phyloP scores from a whole-genome alignment of 1,140 invertebrate genomes.

The Aplysia californica region DNA sequence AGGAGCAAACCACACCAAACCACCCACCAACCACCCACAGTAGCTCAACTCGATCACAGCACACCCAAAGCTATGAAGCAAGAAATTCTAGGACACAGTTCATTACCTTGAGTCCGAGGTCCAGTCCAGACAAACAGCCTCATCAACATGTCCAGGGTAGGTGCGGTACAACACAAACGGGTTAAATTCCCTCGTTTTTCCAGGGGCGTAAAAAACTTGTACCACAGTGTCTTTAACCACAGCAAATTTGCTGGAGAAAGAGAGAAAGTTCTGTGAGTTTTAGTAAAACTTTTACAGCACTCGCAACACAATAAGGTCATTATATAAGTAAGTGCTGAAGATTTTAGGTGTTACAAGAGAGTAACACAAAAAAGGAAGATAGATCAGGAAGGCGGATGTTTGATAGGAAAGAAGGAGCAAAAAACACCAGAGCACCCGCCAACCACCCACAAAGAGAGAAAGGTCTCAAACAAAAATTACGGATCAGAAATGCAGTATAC shows the following conservation, averaged over 20 bases:
- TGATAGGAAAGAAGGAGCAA: background rate
- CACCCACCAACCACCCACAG: no score
- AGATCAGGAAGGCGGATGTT: background rate
- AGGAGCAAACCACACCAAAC: no score
- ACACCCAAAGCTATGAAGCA: no score
- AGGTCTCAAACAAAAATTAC: no score
- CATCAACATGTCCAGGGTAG: constrained; percentile 83
- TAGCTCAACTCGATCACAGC: no score
- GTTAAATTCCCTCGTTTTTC: constrained; percentile 85
- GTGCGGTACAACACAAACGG: constrained; percentile 88
- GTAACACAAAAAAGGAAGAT: background rate
- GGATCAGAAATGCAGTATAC: no score
- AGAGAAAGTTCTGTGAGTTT: no score
- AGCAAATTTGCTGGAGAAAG: constrained; percentile 78
- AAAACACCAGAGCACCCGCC: background rate
- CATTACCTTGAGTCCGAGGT: constrained; percentile 86
- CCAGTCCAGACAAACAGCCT: constrained; percentile 90
- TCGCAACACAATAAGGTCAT: background rate
- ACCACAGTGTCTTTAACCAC: constrained; percentile 88
- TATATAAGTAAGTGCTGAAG: background rate
- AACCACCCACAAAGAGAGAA: no score
- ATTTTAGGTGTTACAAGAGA: background rate
- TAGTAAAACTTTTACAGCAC: no score
- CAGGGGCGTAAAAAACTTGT: constrained; percentile 88
- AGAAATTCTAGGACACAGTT: no score